These are phyloP conservation scores for Montipora efflorescens DNA, from an alignment of 64 coral and sea anemone species.

Conservation along the genomic window DNA sequence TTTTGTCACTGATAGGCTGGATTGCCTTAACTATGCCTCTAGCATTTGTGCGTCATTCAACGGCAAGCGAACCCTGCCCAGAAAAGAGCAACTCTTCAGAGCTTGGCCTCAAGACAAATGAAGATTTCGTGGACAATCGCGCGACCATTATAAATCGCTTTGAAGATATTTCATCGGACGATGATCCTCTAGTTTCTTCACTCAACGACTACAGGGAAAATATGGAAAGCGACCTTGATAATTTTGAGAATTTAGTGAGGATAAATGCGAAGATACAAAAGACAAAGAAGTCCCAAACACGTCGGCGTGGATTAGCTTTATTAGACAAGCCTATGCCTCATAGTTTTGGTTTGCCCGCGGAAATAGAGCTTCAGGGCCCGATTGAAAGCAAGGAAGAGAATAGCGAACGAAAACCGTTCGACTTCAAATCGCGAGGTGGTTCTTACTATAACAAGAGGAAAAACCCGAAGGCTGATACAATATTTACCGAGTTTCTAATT, in stretches of 20 bases:
- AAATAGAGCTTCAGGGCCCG: slow-evolving; percentile 32
- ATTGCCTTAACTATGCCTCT: slow-evolving; percentile 77
- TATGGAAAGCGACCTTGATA: background rate
- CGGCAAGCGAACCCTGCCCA: background rate
- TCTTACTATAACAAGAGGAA: slow-evolving; percentile 73
- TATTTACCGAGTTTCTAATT: slow-evolving; percentile 81
- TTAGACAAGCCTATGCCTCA: slow-evolving; percentile 57
- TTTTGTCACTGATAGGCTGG: slow-evolving; percentile 75
- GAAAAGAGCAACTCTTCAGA: slow-evolving; percentile 35
- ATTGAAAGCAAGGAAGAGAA: slow-evolving; percentile 15
- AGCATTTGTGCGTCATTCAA: slow-evolving; percentile 51
- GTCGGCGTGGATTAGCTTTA: background rate
- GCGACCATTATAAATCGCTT: background rate
- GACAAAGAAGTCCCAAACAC: background rate
- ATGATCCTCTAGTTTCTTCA: background rate
- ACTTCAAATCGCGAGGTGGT: slow-evolving; percentile 70
- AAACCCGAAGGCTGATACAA: slow-evolving; percentile 68
- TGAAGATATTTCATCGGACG: background rate
- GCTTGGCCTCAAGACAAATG: background rate
- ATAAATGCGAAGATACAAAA: background rate
- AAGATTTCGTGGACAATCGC: background rate
- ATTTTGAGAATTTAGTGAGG: background rate
- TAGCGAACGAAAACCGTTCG: slow-evolving; percentile 56
- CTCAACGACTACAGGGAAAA: background rate
- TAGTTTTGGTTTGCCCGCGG: slow-evolving; percentile 70